A percentile compares a stretch with the other conserved stretches of the same genome.
phyloP scores from a whole-genome alignment of 2,888 invertebrate genomes.

The Dasypolia templi region DNA sequence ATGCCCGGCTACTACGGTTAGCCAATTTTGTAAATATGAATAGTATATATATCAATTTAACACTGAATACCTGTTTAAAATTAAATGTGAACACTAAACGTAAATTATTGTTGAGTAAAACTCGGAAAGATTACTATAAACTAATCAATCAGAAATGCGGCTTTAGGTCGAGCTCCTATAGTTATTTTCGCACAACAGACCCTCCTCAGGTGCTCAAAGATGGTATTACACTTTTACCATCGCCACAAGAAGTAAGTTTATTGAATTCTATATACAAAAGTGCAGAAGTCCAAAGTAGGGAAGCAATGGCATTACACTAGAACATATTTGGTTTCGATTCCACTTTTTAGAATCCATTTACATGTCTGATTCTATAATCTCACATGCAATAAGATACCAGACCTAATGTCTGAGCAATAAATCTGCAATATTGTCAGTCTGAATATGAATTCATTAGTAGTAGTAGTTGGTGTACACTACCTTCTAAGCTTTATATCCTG shows the following conservation, averaged over 20 bases:
- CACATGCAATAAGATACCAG: neutral
- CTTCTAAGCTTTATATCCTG: neutral
- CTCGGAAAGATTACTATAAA: slow-evolving; percentile 66
- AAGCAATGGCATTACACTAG: neutral
- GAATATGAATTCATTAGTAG: neutral
- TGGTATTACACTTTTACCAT: slow-evolving; percentile 77
- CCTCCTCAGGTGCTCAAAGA: slow-evolving; percentile 75
- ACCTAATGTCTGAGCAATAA: neutral
- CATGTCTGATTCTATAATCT: neutral
- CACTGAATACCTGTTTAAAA: slow-evolving; percentile 78
- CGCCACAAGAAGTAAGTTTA: slow-evolving; percentile 85
- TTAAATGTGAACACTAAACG: slow-evolving; percentile 74
- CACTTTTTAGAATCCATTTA: slow-evolving; percentile 1
- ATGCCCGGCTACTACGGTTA: slow-evolving; percentile 59
- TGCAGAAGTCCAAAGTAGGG: neutral
- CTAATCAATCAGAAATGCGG: slow-evolving; percentile 64
- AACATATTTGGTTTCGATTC: neutral
- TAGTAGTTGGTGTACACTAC: neutral
- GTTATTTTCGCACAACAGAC: slow-evolving; percentile 73
- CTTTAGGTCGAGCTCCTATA: slow-evolving; percentile 61
- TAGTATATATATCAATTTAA: slow-evolving; percentile 77
- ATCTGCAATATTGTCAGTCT: neutral
- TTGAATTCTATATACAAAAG: slow-evolving; percentile 1
- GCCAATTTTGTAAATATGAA: slow-evolving; percentile 78
- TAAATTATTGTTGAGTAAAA: slow-evolving; percentile 73